phyloP scores from a whole-genome alignment of 1,140 invertebrate species.

The Cecropterus lyciades region DNA sequence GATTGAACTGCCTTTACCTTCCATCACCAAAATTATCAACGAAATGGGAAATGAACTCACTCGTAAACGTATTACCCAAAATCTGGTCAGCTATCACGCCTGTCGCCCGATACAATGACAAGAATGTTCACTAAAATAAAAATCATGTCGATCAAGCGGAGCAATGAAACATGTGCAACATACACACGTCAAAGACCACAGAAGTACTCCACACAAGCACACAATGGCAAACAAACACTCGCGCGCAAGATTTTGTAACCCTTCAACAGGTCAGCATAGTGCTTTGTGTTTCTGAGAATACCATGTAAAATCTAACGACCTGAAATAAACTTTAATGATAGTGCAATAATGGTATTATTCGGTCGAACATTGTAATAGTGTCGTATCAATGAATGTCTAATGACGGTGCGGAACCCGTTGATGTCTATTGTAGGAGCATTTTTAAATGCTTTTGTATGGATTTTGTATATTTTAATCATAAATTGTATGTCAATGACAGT shows the following conservation, averaged over 20 bases:
- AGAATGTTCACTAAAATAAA: slow-evolving; percentile 67
- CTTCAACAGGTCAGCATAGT: slow-evolving; percentile 49
- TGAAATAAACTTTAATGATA: slow-evolving; percentile 55
- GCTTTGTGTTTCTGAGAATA: slow-evolving; percentile 41
- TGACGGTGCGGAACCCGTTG: slow-evolving; percentile 53
- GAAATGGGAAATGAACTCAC: slow-evolving; percentile 78
- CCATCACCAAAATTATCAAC: slow-evolving; percentile 71
- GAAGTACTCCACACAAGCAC: slow-evolving; percentile 59
- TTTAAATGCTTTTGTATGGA: slow-evolving; percentile 37
- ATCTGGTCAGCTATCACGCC: slow-evolving; percentile 50
- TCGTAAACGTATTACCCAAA: slow-evolving; percentile 61
- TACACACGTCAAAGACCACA: slow-evolving; percentile 39
- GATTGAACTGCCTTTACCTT: slow-evolving; percentile 54
- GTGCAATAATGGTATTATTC: slow-evolving; percentile 50
- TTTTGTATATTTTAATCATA: slow-evolving; percentile 38
- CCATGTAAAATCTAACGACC: slow-evolving; percentile 38
- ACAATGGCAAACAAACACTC: slow-evolving; percentile 53
- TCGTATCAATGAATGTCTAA: slow-evolving; percentile 46
- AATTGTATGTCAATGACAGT: slow-evolving; percentile 50
- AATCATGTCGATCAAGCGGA: slow-evolving; percentile 56
- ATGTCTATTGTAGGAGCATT: slow-evolving; percentile 60
- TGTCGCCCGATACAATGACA: slow-evolving; percentile 53
- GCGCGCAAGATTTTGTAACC: slow-evolving; percentile 52
- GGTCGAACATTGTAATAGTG: slow-evolving; percentile 44
- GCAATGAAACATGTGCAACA: slow-evolving; percentile 49